Base-by-base conservation (phyloP, 2,113 vertebrate species). In the Panthera tigris region DNA sequence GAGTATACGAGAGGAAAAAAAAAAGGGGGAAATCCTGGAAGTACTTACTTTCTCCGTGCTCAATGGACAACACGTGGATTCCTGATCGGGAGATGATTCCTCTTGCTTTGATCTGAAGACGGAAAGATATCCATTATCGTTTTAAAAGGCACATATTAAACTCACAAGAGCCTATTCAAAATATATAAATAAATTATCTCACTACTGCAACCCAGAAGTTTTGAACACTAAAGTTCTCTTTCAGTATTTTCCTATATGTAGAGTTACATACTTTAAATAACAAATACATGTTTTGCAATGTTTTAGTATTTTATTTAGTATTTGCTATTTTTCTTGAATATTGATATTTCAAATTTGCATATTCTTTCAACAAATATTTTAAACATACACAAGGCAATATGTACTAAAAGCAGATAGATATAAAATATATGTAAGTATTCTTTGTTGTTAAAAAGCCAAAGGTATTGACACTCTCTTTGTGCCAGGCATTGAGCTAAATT, bases 101-200 rank as follows among this genome's bases (percentile, higher is more conserved):
- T 36, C 97, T 98, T 94, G 98, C 97, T 98, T 98, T 98, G 85
- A 99, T 96, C 99, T 99, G 91, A 96, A 97, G 15, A 82, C 10
- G 36, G 25, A 92, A 93, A 86, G 33, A 16, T 1, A 48, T 29
- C 27, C 29, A 61, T 50, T 68, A 78, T 41, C 61, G 13, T 45
- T 85, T 48, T 89, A 39, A 88, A 48, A 1, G 27, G 3, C 52
- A 87, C n/a, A 50, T 55, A 69, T 39, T 85, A 61, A 91, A 52
- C 63, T 68, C 76, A 25, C 18, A 31, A 78, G 25, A 89, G 57
- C 2, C 9, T 13, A 86, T 66, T 84, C 41, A 61, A 29, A 50
- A 89, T 73, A 52, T 27, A 25, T 93, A 36, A 23, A 4, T 74
- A 84, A 91, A 57, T 8, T 63, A 68, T 82, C 19, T 52, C 61